Evolutionary conservation across 23 tunicate species (phyloP), one percentile per base, ranked within the genome.

Genomic region (Styela plicata): DNA sequence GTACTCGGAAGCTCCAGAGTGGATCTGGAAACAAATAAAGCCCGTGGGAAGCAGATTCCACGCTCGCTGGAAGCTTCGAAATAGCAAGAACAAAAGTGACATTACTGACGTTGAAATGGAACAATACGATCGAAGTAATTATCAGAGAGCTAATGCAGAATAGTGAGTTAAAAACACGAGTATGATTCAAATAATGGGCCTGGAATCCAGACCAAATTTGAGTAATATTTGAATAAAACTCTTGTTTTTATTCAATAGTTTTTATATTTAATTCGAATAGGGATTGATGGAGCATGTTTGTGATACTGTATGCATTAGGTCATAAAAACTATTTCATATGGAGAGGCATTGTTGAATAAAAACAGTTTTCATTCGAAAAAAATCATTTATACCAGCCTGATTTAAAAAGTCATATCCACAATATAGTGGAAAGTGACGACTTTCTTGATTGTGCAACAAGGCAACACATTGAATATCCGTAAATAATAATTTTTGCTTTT

Each of bases 1-100:
- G 21, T 73, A 73, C 44, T 73, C 78, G 2, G 78, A 73, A 16
- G 53, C 57, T 22, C 78, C 78, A 17, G 78, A 73, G 19, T 73
- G 78, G 78, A 0, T 73, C 19, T 33, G 78, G 57, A 73, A 1
- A 31, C 30, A 73, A 2, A 33, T 2, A 0, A 1, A 24, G 0
- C 78, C 78, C 0, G 25, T 73, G 20, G 33, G 78, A 2, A 73
- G 57, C 57, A 44, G 57, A 44, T 44, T 44, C 13, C 57, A 44
- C 13, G 57, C 57, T 44, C 57, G 57, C 10, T 44, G 57, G 57
- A 44, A 44, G 57, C 57, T 44, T 44, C 57, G 57, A 44, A 7
- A 44, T 44, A 44, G 10, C 10, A 44, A 44, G 13, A 13, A 44
- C 57, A 44, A 44, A 44, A 13, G 57, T 44, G 57, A 13, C 57